Evolutionary conservation across 2,888 invertebrate genomes (phyloP).

Genomic region (Ennomos erosarius): DNA sequence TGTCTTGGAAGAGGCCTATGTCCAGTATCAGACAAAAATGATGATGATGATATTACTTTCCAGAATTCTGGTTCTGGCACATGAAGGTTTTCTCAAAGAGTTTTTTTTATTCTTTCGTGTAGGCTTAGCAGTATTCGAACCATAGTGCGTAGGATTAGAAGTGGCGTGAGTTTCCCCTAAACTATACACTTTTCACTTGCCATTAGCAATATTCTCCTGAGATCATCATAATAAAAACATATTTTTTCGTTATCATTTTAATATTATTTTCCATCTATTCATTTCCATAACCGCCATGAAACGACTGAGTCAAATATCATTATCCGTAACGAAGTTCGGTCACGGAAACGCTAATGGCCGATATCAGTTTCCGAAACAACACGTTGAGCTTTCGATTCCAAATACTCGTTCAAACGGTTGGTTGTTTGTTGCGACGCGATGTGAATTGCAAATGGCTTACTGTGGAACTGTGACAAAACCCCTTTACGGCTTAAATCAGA

Average conservation of each 20-base stretch:
- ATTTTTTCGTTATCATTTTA: neutral
- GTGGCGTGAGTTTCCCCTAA: too few species aligned
- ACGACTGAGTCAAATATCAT: conserved; percentile 9
- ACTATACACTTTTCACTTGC: too few species aligned
- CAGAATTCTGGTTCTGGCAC: too few species aligned
- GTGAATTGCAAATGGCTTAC: conserved; percentile 56
- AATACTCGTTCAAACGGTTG: conserved; percentile 54
- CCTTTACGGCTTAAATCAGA: conserved; percentile 17
- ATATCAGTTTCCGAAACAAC: conserved; percentile 44
- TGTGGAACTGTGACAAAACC: conserved; percentile 21
- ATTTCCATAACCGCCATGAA: conserved; percentile 12
- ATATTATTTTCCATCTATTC: conserved; percentile 1
- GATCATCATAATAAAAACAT: neutral
- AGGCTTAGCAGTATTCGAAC: too few species aligned
- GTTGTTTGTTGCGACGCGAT: conserved; percentile 56
- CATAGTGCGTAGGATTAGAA: too few species aligned
- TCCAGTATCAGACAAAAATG: too few species aligned
- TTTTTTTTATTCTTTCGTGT: too few species aligned
- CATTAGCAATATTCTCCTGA: too few species aligned
- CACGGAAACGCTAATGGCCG: conserved; percentile 14
- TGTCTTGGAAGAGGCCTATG: too few species aligned
- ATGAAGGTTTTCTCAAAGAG: too few species aligned
- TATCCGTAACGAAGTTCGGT: conserved; percentile 17
- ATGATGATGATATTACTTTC: too few species aligned
- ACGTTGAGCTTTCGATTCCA: conserved; percentile 59